phyloP scores from a whole-genome alignment of 2,888 invertebrate genomes.

The Muscina levida region DNA sequence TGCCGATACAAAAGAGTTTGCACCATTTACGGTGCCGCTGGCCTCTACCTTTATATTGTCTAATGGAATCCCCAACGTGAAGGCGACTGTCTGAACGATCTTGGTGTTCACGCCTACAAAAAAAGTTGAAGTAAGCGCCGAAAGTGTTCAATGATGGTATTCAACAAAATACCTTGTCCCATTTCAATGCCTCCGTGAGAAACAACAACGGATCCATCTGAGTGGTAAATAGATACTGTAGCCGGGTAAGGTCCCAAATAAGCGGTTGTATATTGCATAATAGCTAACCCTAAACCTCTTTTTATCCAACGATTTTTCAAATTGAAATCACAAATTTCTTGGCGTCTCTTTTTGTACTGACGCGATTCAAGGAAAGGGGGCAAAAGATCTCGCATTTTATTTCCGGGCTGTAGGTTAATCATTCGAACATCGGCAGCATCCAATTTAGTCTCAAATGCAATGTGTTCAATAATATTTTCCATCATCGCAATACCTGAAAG shows the following conservation, averaged over 20 bases:
- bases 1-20: slow-evolving; percentile 85
- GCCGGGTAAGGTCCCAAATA: slow-evolving; percentile 81
- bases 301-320: slow-evolving; percentile 86
- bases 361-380: slow-evolving; percentile 80
- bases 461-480: slow-evolving; percentile 85
- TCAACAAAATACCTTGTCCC: slow-evolving; percentile 88
- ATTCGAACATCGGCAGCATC: slow-evolving; percentile 83
- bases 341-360: slow-evolving; percentile 82
- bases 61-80: slow-evolving; percentile 84
- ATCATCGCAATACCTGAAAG: slow-evolving; percentile 80
- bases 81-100: slow-evolving; percentile 87
- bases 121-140: neutral
- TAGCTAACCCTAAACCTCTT: slow-evolving; percentile 84
- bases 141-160: neutral
- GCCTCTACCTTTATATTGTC: slow-evolving; percentile 84
- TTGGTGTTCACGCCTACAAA: slow-evolving; percentile 81
- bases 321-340: slow-evolving; percentile 83
- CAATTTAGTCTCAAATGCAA: slow-evolving; percentile 81
- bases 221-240: slow-evolving; percentile 84
- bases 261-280: slow-evolving; percentile 84
- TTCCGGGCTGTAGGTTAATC: slow-evolving; percentile 79
- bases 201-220: slow-evolving; percentile 86
- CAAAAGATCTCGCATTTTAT: slow-evolving; percentile 79
- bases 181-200: slow-evolving; percentile 87
- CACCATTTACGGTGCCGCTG: slow-evolving; percentile 83